Conservation (phyloP, 2,797 vertebrate species). For the Acanthopagrus latus region DNA sequence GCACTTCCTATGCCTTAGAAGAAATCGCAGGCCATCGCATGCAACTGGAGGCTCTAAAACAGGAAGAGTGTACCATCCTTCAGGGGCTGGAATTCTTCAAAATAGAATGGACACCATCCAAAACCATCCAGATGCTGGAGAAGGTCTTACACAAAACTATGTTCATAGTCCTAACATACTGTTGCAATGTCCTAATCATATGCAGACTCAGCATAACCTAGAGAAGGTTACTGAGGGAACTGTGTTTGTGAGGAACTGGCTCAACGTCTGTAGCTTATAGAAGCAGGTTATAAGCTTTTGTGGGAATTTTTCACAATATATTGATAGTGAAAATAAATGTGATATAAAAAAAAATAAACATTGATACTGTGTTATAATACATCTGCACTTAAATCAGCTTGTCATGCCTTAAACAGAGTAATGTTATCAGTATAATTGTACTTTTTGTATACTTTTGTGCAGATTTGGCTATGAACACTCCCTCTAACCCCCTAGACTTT, state of each 20-base stretch:
- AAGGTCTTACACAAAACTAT: slow-evolving; percentile 80
- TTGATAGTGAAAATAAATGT: too few relatives aligned
- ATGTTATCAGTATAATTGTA: too few relatives aligned
- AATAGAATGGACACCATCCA: slow-evolving; percentile 86
- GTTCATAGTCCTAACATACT: neutral
- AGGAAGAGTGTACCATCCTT: slow-evolving; percentile 85
- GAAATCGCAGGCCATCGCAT: slow-evolving; percentile 75
- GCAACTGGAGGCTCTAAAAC: slow-evolving; percentile 84
- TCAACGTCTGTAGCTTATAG: neutral
- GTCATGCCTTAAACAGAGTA: too few relatives aligned
- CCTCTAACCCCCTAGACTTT: too few relatives aligned
- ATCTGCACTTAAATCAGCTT: too few relatives aligned
- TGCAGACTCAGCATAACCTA: neutral
- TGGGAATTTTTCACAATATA: neutral
- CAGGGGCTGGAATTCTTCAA: slow-evolving; percentile 88
- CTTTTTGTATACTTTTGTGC: too few relatives aligned
- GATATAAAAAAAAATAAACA: too few relatives aligned
- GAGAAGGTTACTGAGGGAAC: neutral
- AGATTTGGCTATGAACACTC: too few relatives aligned
- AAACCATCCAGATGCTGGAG: slow-evolving; percentile 85
- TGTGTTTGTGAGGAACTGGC: neutral
- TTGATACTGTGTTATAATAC: too few relatives aligned
- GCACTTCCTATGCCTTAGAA: slow-evolving; percentile 77
- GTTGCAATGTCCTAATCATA: neutral
- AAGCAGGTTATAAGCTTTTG: neutral